These are phyloP conservation scores for Drosophila melanosoma DNA, from an alignment of 2,888 invertebrate species.

Conservation along the genomic window DNA sequence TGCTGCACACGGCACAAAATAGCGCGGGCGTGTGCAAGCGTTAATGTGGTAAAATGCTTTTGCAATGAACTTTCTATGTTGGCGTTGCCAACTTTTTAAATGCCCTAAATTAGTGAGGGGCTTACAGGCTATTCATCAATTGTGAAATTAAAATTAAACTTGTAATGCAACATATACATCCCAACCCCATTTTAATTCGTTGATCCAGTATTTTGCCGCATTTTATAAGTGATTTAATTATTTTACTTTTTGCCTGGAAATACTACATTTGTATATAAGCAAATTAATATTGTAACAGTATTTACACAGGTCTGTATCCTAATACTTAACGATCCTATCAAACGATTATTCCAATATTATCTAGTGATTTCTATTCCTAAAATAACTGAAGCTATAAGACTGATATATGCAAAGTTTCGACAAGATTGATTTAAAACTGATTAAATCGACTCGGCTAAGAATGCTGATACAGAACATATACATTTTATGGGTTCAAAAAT, in stretches of 20 bases:
- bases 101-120: constrained; percentile 11
- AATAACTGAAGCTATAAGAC: not conserved
- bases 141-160: not conserved
- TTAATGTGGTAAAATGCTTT: constrained; percentile 79
- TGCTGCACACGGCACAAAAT: constrained; percentile 61
- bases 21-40: constrained; percentile 76
- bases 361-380: not conserved
- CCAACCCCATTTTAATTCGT: not conserved
- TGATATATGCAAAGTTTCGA: too few species aligned
- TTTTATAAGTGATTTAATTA: not conserved
- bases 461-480: not conserved
- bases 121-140: not conserved
- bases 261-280: not conserved
- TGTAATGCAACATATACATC: not conserved
- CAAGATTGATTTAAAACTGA: too few species aligned
- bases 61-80: constrained; percentile 59
- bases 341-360: not conserved
- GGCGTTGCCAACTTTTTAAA: constrained; percentile 29
- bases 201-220: not conserved
- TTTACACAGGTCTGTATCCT: not conserved
- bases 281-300: not conserved
- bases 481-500: not conserved
- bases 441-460: not conserved
- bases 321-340: not conserved
- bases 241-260: not conserved